Evolutionary conservation across 2,888 invertebrate species (phyloP).

Genomic region (Ormyrus nitidulus): DNA sequence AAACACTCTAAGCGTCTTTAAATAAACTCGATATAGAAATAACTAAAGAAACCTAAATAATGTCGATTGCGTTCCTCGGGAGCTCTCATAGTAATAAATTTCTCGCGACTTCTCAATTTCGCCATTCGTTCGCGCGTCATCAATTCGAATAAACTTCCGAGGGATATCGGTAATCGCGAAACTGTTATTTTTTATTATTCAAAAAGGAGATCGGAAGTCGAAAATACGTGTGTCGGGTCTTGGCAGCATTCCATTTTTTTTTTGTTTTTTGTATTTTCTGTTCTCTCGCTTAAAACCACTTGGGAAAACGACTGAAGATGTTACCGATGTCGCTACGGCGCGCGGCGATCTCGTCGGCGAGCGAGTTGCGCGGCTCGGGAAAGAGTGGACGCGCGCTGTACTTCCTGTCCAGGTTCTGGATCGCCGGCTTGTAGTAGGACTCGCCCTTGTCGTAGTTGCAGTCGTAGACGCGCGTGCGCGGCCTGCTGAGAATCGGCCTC

Average conservation of each 20-base stretch:
- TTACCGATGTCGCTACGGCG: conserved; percentile 77
- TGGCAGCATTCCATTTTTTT: conserved; percentile 31
- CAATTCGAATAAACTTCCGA: background rate
- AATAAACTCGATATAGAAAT: background rate
- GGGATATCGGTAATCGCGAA: background rate
- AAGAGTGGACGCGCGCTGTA: conserved; percentile 77
- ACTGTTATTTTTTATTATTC: background rate
- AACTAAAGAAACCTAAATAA: background rate
- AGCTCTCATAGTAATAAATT: background rate
- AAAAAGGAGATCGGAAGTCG: conserved; percentile 1
- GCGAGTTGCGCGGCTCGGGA: conserved; percentile 73
- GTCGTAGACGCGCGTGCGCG: conserved; percentile 89
- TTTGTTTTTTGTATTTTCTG: background rate
- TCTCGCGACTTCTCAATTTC: background rate
- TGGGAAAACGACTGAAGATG: conserved; percentile 74
- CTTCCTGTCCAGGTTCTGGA: conserved; percentile 86
- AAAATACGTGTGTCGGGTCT: conserved; percentile 10
- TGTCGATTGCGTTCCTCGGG: background rate
- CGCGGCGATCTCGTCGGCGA: conserved; percentile 77
- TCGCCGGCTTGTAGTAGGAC: conserved; percentile 87
- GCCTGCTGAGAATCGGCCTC: conserved; percentile 77
- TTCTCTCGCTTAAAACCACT: conserved; percentile 71
- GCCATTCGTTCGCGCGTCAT: conserved; percentile 1
- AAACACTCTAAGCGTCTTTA: background rate
- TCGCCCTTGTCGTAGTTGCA: conserved; percentile 91